These are phyloP conservation scores for Athripsodes cinereus DNA, from an alignment of 2,888 invertebrate species.

Conservation along the genomic window DNA sequence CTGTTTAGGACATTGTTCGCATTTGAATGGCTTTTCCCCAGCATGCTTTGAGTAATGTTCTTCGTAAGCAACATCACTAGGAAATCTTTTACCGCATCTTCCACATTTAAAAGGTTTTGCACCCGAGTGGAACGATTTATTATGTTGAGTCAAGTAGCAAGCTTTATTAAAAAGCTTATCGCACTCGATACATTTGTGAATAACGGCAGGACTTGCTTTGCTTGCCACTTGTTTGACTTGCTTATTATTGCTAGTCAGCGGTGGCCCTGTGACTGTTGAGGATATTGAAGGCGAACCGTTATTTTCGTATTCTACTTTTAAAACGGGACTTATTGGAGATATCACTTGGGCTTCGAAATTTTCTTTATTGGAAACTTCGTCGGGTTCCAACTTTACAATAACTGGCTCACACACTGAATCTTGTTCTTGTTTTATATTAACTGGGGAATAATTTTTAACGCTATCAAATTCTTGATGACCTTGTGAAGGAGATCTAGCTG, in stretches of 20 bases:
- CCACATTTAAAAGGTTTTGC: conserved; percentile 81
- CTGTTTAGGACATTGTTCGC: conserved; percentile 77
- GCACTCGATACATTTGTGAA: conserved; percentile 73
- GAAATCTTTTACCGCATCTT: conserved; percentile 80
- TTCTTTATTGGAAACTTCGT: conserved; percentile 43
- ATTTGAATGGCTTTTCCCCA: conserved; percentile 81
- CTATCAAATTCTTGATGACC: conserved; percentile 5
- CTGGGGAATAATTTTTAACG: conserved; percentile 7
- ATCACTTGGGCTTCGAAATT: conserved; percentile 47
- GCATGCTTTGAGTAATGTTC: conserved; percentile 72
- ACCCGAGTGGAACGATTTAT: conserved; percentile 82
- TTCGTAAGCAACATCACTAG: conserved; percentile 61
- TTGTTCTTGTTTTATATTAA: conserved; percentile 3
- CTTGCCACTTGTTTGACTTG: conserved; percentile 33
- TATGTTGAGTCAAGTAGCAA: conserved; percentile 86
- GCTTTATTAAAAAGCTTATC: conserved; percentile 79
- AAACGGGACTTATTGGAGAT: conserved; percentile 48
- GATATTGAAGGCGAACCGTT: conserved; percentile 40
- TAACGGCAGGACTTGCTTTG: conserved; percentile 33
- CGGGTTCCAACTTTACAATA: conserved; percentile 26
- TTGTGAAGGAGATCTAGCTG: conserved; percentile 4
- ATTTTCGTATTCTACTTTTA: conserved; percentile 41
- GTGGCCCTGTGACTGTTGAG: conserved; percentile 42
- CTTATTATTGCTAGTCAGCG: conserved; percentile 42
- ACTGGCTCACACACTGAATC: neutral